A percentile compares a stretch with the other conserved stretches of the same genome.
phyloP scores from a whole-genome alignment of 2,113 vertebrate species.

The Fregata magnificens region DNA sequence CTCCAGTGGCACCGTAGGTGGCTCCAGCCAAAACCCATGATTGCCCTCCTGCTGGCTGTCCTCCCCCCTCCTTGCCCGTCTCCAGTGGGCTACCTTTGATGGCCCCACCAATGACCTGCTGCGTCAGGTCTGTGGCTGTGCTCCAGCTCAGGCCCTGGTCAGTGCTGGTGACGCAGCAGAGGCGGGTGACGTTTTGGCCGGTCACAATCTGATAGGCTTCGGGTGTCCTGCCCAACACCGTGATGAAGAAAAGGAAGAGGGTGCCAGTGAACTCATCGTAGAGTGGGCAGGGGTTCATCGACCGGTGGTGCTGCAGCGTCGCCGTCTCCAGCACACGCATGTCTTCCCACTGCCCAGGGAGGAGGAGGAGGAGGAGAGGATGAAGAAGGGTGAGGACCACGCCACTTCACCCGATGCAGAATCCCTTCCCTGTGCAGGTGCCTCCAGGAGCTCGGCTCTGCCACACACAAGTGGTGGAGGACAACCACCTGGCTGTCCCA shows the following conservation, averaged over 20 bases:
- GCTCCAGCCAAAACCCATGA: background rate
- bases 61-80: background rate
- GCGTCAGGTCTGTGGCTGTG: constrained; percentile 81
- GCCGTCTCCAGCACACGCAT: constrained; percentile 82
- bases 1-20: accelerated
- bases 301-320: constrained; percentile 82
- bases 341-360: constrained; percentile 84
- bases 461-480: accelerated
- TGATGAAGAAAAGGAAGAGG: constrained; percentile 84
- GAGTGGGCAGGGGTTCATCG: constrained; percentile 96
- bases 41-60: background rate
- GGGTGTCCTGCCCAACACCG: constrained; percentile 79
- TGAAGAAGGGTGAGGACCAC: background rate
- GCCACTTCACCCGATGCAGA: too few relatives aligned
- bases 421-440: accelerated
- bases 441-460: background rate
- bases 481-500: accelerated
- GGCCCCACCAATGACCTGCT: constrained; percentile 77
- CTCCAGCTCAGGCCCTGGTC: constrained; percentile 89
- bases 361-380: background rate
- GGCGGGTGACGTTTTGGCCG: constrained; percentile 86
- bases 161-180: constrained; percentile 85
- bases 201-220: constrained; percentile 89
- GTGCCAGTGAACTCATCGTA: constrained; percentile 85
- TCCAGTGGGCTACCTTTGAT: constrained; percentile 62